A percentile compares a stretch with the other conserved stretches of the same genome.
phyloP scores from a whole-genome alignment of 92 coral and sea anemone genomes.

The Parazoanthus swiftii region DNA sequence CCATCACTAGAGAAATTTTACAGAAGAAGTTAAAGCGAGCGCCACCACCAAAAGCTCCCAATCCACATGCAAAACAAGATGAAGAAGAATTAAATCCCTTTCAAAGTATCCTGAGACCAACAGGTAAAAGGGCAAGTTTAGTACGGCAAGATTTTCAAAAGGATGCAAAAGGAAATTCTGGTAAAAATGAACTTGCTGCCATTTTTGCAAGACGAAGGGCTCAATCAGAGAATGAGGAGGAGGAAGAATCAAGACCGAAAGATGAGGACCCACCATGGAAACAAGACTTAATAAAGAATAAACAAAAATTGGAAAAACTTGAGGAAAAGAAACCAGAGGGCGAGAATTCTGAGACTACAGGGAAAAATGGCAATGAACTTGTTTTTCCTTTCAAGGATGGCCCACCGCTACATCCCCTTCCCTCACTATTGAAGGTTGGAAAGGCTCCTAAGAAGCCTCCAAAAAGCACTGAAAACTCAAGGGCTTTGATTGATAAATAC shows the following conservation, averaged over 20 bases:
- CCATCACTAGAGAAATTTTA: constrained; percentile 19
- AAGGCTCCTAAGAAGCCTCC: constrained; percentile 22
- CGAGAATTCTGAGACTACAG: neutral
- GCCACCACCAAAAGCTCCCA: constrained; percentile 29
- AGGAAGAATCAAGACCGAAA: neutral
- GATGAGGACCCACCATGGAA: constrained; percentile 35
- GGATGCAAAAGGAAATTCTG: neutral
- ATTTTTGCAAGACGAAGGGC: constrained; percentile 35
- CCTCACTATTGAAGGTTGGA: constrained; percentile 69
- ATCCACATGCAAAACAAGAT: neutral
- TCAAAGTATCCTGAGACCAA: constrained; percentile 48
- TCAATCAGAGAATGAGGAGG: constrained; percentile 15
- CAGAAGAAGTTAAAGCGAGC: constrained; percentile 36
- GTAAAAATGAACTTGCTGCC: constrained; percentile 21
- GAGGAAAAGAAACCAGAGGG: constrained; percentile 6
- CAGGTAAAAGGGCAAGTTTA: constrained; percentile 70
- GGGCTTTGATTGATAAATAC: constrained; percentile 23
- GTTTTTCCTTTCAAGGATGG: constrained; percentile 39
- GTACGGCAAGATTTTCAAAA: constrained; percentile 49
- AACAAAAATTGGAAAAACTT: neutral
- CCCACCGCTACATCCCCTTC: constrained; percentile 59
- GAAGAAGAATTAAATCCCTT: neutral
- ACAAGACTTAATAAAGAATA: constrained; percentile 13
- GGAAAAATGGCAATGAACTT: neutral
- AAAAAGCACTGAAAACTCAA: neutral